Evolutionary conservation across 2,113 vertebrate genomes (phyloP).

Genomic region (Rhinogobius similis): DNA sequence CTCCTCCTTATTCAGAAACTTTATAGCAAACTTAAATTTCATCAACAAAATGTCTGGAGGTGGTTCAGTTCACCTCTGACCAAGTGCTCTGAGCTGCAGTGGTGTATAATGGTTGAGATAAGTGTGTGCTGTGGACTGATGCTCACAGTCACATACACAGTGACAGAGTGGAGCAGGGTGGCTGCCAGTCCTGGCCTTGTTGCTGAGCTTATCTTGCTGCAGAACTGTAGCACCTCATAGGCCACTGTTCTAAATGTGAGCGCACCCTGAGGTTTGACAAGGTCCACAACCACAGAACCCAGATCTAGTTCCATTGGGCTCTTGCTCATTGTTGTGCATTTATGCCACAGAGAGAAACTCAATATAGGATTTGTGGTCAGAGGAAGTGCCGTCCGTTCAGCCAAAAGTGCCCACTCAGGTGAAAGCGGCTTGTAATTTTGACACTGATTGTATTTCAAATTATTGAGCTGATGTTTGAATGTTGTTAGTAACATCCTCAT

Average conservation of each 20-base stretch:
- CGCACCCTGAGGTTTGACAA: constrained; percentile 48
- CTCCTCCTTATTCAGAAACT: background rate
- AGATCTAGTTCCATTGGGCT: constrained; percentile 58
- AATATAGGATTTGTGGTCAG: constrained; percentile 52
- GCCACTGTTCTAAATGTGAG: constrained; percentile 38
- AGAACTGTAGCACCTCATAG: constrained; percentile 28
- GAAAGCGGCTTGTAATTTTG: constrained; percentile 53
- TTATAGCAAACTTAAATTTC: background rate
- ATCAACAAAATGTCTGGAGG: background rate
- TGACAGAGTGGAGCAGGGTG: constrained; percentile 14
- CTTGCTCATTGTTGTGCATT: constrained; percentile 54
- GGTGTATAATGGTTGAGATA: constrained; percentile 18
- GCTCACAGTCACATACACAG: constrained; percentile 16
- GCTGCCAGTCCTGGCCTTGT: constrained; percentile 20
- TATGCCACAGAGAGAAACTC: constrained; percentile 53
- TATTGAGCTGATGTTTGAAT: constrained; percentile 20
- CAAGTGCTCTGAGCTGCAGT: background rate
- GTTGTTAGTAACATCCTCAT: constrained; percentile 13
- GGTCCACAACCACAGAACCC: constrained; percentile 48
- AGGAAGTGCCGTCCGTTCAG: constrained; percentile 53
- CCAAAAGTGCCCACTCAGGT: constrained; percentile 65
- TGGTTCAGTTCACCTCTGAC: background rate
- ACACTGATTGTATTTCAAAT: constrained; percentile 56
- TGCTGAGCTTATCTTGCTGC: constrained; percentile 34
- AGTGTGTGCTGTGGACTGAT: constrained; percentile 10